phyloP scores from a whole-genome alignment of 2,113 vertebrate genomes.

The Trinectes maculatus region DNA sequence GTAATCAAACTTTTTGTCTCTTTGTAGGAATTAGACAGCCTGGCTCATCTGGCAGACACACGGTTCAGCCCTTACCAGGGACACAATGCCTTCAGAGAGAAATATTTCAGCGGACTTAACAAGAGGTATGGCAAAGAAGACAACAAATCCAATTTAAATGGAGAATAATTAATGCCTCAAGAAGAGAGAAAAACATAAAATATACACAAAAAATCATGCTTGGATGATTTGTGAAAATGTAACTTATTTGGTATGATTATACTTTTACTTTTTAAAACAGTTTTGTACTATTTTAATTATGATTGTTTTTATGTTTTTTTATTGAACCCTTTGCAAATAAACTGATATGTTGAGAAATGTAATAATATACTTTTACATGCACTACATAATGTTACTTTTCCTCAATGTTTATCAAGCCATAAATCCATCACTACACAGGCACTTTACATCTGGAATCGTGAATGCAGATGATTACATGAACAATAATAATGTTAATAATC shows the following conservation, averaged over 20 bases:
- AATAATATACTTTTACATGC: no score
- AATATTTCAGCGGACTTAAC: conserved; percentile 95
- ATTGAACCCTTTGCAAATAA: conserved; percentile 55
- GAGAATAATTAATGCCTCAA: conserved; percentile 39
- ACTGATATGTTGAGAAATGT: no score
- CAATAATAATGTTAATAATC: no score
- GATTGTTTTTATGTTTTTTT: conserved; percentile 10
- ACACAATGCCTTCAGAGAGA: conserved; percentile 97
- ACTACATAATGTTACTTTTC: no score
- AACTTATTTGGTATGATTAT: conserved; percentile 4
- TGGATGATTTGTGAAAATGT: conserved; percentile 1
- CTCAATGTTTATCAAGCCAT: no score
- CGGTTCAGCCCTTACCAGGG: conserved; percentile 87
- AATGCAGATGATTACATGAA: not conserved
- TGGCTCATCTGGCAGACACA: conserved; percentile 80
- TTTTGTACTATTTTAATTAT: conserved; percentile 22
- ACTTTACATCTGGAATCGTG: not conserved
- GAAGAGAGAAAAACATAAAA: no score
- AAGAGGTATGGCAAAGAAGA: conserved; percentile 89
- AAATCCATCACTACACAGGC: no score
- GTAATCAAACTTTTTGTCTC: conserved; percentile 18
- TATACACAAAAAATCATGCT: not conserved
- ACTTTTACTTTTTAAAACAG: conserved; percentile 15
- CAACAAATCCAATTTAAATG: conserved; percentile 70
- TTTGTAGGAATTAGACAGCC: conserved; percentile 85